Evolutionary conservation across 2,113 vertebrate species (phyloP).

Genomic region (Odocoileus virginianus): DNA sequence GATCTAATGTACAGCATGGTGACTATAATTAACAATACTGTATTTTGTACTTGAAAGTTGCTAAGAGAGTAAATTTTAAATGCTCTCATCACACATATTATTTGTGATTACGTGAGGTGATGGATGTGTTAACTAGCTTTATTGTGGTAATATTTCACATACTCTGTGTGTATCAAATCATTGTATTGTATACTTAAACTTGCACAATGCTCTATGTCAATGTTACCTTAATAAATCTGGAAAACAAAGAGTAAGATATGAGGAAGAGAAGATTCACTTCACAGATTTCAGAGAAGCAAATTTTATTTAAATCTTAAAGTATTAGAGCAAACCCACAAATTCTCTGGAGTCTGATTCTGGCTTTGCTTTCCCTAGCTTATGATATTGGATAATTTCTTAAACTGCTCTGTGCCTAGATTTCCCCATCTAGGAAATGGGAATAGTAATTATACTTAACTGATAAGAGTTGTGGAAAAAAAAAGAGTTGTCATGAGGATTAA

Average conservation of each 20-base stretch:
- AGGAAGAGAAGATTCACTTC: background rate
- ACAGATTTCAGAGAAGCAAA: background rate
- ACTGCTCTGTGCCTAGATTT: background rate
- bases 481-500: background rate
- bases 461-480: background rate
- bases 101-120: background rate
- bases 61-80: background rate
- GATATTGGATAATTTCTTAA: background rate
- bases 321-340: background rate
- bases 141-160: background rate
- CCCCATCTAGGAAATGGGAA: background rate
- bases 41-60: background rate
- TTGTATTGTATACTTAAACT: background rate
- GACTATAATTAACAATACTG: background rate
- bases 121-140: background rate
- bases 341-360: background rate
- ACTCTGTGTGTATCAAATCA: background rate
- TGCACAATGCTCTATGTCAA: background rate
- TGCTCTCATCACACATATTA: background rate
- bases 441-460: background rate
- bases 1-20: background rate
- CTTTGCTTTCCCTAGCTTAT: background rate
- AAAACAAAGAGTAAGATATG: background rate
- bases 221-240: background rate
- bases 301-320: background rate